Evolutionary conservation across 2,888 invertebrate genomes (phyloP), one percentile per base, ranked within the genome.

Genomic region (Drosophila greeni): DNA sequence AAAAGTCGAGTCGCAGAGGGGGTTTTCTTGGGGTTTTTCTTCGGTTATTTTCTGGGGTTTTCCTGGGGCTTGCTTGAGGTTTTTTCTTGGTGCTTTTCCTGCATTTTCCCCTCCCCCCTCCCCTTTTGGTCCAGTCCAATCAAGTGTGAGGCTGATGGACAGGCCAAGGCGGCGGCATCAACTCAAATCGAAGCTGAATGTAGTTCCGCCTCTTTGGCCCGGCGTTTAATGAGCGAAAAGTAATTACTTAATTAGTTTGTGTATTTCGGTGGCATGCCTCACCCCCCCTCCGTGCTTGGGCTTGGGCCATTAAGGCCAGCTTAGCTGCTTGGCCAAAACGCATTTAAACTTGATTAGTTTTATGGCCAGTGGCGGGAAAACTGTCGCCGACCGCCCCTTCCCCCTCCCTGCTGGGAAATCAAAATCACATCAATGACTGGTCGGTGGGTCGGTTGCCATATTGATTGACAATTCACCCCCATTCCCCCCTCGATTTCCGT

Each of bases 261-360:
- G 36, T 70, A 43, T 66, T 40, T 59, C n/a, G 49, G 37, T 60
- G 49, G 59, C 31, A 12, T 39, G 53, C 47, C 40, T 54, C 47
- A 40, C 7, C n/a, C n/a, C n/a, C n/a, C n/a, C n/a, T n/a, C n/a
- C n/a, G n/a, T n/a, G n/a, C n/a, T n/a, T n/a, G n/a, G n/a, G 49
- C 31, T n/a, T 52, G 62, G 37, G 20, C 73, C 72, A 79, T 79
- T 82, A 74, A 70, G 68, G 79, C 64, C 64, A 82, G 79, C 84
- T 80, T 84, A 80, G 72, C 79, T 26, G 42, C 24, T 16, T 43
- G 43, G 43, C 36, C 74, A 71, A 66, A 62, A 76, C 74, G 79
- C 84, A 80, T 84, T 80, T 80, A 80, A 80, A 82, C 79, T 82
- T 80, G 79, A 80, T 80, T 80, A 80, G 79, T 80, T 80, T 80